These are phyloP conservation scores for Ectemnius lituratus DNA, from an alignment of 2,888 invertebrate genomes.

Conservation along the genomic window DNA sequence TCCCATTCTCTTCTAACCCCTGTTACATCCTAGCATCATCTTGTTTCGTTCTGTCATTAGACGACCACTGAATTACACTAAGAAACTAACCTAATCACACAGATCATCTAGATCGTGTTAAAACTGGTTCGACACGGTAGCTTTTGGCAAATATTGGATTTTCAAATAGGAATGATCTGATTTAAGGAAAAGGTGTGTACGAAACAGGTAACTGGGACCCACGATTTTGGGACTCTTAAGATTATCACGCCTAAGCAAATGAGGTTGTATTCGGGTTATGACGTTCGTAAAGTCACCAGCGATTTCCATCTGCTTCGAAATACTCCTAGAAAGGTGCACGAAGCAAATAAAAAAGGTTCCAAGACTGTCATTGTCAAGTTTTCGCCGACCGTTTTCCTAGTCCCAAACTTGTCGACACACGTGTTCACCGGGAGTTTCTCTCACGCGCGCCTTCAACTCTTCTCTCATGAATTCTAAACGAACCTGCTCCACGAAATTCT, in stretches of 20 bases:
- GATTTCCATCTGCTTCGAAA: no score
- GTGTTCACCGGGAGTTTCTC: slow-evolving; percentile 46
- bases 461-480: not conserved
- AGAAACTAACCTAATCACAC: no score
- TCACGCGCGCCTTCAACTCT: slow-evolving; percentile 8
- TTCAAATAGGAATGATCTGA: not conserved
- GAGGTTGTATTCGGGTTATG: no score
- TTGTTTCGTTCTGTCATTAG: not conserved
- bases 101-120: no score
- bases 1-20: no score
- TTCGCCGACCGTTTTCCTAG: slow-evolving; percentile 28
- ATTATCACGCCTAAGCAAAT: slow-evolving; percentile 4
- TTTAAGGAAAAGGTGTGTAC: not conserved
- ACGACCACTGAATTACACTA: slow-evolving; percentile 5
- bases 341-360: no score
- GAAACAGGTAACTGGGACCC: not conserved
- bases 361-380: not conserved
- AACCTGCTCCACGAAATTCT: not conserved
- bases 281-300: no score
- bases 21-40: not conserved
- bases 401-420: slow-evolving; percentile 28
- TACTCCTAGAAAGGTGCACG: no score
- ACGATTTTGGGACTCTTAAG: not conserved
- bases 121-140: slow-evolving; percentile 14
- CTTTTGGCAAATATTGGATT: slow-evolving; percentile 20